Base-by-base conservation (phyloP, 2,888 invertebrate genomes). In the Lasioglossum morio region DNA sequence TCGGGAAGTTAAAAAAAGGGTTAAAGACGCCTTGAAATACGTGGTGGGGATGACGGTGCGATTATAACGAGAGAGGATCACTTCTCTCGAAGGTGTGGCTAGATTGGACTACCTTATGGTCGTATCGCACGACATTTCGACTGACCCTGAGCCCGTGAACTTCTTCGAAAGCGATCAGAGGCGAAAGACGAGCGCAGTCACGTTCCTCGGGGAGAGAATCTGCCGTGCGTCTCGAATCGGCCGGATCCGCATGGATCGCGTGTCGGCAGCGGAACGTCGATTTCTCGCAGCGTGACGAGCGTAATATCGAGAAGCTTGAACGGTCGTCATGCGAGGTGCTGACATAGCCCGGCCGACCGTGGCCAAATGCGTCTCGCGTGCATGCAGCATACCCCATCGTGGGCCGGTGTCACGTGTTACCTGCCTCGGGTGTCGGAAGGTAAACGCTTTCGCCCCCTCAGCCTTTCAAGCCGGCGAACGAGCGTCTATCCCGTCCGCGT, bases 381-480 rank as follows among this genome's bases (percentile, higher is more conserved):
- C 46, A n/a, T 34, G 16, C 34, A 34, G 16, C 34, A 77, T 77
- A 27, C 66, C 48, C 30, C 48, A 48, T 66, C 43, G 74, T 4
- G 40, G n/a, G 2, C 16, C 27, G 66, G 66, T 69, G 66, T 77
- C 77, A 77, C 77, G 76, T 30, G 77, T 69, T 77, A 60, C n/a
- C 77, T 53, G 69, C 37, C 48, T 37, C 48, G n/a, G 43, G 48
- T 77, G 77, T 69, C 77, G 53, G 53, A 27, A 53, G 53, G 77
- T 70, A 77, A 77, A 69, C 69, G 77, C 46, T 77, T 48, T n/a
- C 69, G 53, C 27, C 69, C 48, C 27, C n/a, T 57, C 3, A 40
- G 53, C 57, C 27, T 66, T 48, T 43, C 48, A 30, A 30, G 43
- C 43, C 40, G 40, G 23, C 10, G 60, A 40, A 69, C 69, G 40